Conservation (phyloP, 2,113 vertebrate genomes). For the Raja brachyura region DNA sequence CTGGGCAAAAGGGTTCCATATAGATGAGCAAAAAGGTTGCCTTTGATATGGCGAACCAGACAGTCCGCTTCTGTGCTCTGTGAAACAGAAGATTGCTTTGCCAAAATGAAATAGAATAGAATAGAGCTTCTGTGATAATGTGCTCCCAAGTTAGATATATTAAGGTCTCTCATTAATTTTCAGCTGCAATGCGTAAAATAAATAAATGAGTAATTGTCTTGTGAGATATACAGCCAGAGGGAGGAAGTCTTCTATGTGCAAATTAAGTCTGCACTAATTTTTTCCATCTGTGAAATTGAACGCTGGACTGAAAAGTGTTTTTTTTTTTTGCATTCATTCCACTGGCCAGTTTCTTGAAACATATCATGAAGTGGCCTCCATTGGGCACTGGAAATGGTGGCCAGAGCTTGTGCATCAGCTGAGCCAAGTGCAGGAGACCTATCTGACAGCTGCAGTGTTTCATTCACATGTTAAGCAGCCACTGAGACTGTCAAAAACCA, state of each 20-base stretch:
- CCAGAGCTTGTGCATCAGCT: neutral
- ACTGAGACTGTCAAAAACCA: neutral
- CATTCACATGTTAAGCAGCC: neutral
- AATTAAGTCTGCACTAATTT: neutral
- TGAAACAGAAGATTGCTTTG: neutral
- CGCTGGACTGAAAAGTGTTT: neutral
- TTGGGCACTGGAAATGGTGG: neutral
- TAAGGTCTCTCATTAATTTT: neutral
- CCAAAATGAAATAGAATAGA: neutral
- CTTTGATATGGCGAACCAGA: too few relatives aligned
- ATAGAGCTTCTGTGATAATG: neutral
- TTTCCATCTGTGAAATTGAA: neutral
- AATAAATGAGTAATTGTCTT: constrained; percentile 28
- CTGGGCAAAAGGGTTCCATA: too few relatives aligned
- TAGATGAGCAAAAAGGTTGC: too few relatives aligned
- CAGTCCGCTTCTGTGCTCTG: too few relatives aligned
- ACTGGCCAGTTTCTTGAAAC: neutral
- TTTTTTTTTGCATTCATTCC: neutral
- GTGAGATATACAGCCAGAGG: neutral
- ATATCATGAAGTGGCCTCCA: neutral
- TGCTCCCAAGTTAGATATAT: neutral
- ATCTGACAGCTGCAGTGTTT: neutral
- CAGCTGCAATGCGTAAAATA: neutral
- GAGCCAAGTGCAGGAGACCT: neutral
- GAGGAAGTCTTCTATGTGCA: neutral